Evolutionary conservation across 2,113 vertebrate genomes (phyloP).

Genomic region (Mormyrus lacerda): DNA sequence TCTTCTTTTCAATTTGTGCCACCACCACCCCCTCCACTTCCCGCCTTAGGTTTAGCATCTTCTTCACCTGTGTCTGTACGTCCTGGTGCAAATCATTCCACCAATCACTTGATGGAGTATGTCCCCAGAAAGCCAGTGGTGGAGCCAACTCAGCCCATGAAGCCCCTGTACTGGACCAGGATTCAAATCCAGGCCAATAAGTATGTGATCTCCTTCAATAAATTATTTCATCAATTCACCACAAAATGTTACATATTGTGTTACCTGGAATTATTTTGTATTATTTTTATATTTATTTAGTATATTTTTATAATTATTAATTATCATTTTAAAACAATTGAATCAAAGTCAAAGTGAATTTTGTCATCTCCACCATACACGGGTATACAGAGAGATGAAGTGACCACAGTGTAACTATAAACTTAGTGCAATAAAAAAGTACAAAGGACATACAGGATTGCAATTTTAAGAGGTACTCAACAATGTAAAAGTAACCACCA

Average conservation of each 20-base stretch:
- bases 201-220: conserved; percentile 50
- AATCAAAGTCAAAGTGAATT: neutral
- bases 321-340: neutral
- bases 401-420: no score
- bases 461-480: no score
- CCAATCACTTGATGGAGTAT: conserved; percentile 43
- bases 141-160: conserved; percentile 85
- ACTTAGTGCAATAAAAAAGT: no score
- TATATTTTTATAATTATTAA: no score
- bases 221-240: neutral
- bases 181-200: conserved; percentile 82
- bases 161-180: conserved; percentile 90
- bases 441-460: no score
- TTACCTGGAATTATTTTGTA: no score
- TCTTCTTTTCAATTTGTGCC: conserved; percentile 37
- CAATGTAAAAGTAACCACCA: no score
- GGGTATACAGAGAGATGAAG: no score
- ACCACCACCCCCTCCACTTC: conserved; percentile 32
- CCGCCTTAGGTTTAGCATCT: neutral
- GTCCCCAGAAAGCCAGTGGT: conserved; percentile 73
- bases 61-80: neutral
- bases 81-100: conserved; percentile 20
- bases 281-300: no score
- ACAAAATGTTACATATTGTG: neutral
- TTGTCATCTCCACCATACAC: no score